A percentile compares a stretch with the other conserved stretches of the same genome.
Evolutionary conservation across 2,113 vertebrate genomes (phyloP).

Genomic region (Seriola dumerili): DNA sequence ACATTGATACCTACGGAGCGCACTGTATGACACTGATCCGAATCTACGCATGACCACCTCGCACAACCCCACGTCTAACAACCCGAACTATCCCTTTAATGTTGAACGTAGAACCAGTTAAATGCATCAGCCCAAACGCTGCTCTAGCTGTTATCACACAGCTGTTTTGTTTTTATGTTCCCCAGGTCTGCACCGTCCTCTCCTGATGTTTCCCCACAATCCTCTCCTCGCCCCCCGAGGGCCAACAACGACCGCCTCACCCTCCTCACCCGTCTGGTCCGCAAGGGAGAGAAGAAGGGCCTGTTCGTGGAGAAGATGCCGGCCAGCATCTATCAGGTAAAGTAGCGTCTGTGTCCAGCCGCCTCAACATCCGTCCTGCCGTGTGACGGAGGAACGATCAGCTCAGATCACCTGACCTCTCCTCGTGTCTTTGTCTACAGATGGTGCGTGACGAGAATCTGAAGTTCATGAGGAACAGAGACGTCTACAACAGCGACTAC

Average conservation of each 20-base stretch:
- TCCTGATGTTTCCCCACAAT: slow-evolving; percentile 97
- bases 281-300: slow-evolving; percentile 98
- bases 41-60: too few species aligned
- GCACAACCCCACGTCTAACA: too few species aligned
- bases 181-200: slow-evolving; percentile 96
- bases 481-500: slow-evolving; percentile 98
- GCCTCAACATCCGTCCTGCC: too few species aligned
- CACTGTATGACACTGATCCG: too few species aligned
- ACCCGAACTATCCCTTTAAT: too few species aligned
- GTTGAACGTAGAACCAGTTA: too few species aligned
- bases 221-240: slow-evolving; percentile 94
- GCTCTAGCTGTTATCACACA: neutral
- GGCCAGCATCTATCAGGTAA: slow-evolving; percentile 96
- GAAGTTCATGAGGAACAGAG: slow-evolving; percentile 99
- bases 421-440: slow-evolving; percentile 71
- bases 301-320: slow-evolving; percentile 99
- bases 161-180: slow-evolving; percentile 12
- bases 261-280: slow-evolving; percentile 95
- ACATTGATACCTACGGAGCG: too few species aligned
- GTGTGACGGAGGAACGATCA: neutral
- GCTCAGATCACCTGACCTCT: neutral
- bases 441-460: slow-evolving; percentile 99
- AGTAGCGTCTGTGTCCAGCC: neutral
- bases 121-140: neutral
- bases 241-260: slow-evolving; percentile 97